Evolutionary conservation across 2,113 vertebrate species (phyloP).

Genomic region (Bujurquina vittata): DNA sequence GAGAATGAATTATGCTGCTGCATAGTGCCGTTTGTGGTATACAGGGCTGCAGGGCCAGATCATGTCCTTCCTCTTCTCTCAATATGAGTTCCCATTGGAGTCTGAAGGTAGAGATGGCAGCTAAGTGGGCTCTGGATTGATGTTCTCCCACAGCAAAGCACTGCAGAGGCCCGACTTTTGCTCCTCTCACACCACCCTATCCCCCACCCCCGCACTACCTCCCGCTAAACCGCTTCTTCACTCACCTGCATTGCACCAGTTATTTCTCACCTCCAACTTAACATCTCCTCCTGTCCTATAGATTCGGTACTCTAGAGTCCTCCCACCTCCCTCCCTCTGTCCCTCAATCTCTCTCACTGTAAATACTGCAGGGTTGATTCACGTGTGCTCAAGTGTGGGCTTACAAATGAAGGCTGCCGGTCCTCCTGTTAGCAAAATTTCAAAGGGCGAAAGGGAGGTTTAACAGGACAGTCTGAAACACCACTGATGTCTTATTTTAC

Average conservation of each 20-base stretch:
- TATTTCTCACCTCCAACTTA: slow-evolving; percentile 74
- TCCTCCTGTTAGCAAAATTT: background rate
- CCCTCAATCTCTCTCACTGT: slow-evolving; percentile 17
- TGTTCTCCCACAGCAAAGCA: slow-evolving; percentile 66
- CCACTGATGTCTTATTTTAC: background rate
- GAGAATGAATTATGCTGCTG: slow-evolving; percentile 31
- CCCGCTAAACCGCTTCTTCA: slow-evolving; percentile 45
- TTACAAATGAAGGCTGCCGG: slow-evolving; percentile 25
- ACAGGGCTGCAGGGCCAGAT: slow-evolving; percentile 31
- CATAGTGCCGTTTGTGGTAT: background rate
- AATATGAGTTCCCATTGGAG: slow-evolving; percentile 41
- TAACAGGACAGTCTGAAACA: background rate
- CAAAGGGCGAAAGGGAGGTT: background rate
- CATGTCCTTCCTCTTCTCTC: slow-evolving; percentile 44
- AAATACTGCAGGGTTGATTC: slow-evolving; percentile 56
- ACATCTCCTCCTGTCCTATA: slow-evolving; percentile 65
- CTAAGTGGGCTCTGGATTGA: slow-evolving; percentile 71
- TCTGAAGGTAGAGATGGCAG: slow-evolving; percentile 55
- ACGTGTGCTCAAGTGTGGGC: slow-evolving; percentile 33
- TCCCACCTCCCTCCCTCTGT: slow-evolving; percentile 29
- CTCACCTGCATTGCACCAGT: slow-evolving; percentile 81
- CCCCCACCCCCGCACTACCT: background rate
- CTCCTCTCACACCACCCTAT: background rate
- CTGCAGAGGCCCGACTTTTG: slow-evolving; percentile 65
- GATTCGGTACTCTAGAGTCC: slow-evolving; percentile 43